Evolutionary conservation across 2,888 invertebrate species (phyloP), one percentile per base, ranked within the genome.

Genomic region (Sycophila texana): DNA sequence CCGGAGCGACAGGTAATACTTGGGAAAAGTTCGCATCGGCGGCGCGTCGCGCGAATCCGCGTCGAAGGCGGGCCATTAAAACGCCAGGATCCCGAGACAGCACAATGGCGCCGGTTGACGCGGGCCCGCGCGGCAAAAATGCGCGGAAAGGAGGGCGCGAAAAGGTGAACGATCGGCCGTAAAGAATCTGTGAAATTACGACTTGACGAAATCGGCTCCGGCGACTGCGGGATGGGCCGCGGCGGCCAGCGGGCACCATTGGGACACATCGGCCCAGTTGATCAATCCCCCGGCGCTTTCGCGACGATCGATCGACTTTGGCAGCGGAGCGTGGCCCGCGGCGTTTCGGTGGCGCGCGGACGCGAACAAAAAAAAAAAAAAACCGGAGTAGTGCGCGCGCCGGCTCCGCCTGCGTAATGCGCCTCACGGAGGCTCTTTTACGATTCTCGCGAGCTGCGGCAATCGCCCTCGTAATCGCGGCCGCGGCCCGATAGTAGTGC

Each of bases 101-200:
- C 63, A 18, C 47, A 12, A 20, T 12, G 12, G 22, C 22, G 4
- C 20, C 14, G 14, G 12, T 12, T 55, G 30, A 39, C 39, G 63
- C 66, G 71, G 57, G 30, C 47, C 1, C 58, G 55, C 51, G 49
- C 20, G 67, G 30, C 22, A 63, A 66, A 68, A 68, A 65, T 51
- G 58, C 16, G 58, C 39, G n/a, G 57, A 75, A 75, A 75, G 79
- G 67, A 72, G 74, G 61, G 66, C 71, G 67, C 39, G 60, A 72
- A 51, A 22, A 53, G 66, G 79, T 74, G 79, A 79, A 74, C 74
- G 76, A 72, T 72, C 76, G 76, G 65, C 63, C 65, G 70, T 74
- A 66, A 70, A 74, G 79, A 74, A 74, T 79, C 79, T 53, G 60
- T 79, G 75, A 79, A 79, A 75, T 79, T 75, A 79, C 74, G 75